A percentile compares a stretch with the other conserved stretches of the same genome.
Conservation (phyloP, 2,888 invertebrate genomes). For the Fragum sueziense region DNA sequence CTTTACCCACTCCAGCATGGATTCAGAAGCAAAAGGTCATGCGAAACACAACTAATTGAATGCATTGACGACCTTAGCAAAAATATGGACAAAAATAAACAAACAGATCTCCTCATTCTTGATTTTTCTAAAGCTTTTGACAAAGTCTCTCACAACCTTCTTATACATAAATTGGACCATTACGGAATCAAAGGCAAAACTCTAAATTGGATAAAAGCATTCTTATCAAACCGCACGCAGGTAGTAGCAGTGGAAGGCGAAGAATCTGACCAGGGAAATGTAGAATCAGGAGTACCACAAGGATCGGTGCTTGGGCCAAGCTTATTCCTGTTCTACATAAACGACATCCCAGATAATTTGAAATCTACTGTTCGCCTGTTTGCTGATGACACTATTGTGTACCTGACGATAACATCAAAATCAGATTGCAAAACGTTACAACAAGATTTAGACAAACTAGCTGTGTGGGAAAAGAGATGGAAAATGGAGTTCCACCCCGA, state of each 20-base stretch:
- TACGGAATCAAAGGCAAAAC: constrained; percentile 27
- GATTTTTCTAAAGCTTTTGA: constrained; percentile 18
- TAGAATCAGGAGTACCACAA: constrained; percentile 34
- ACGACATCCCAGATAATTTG: constrained; percentile 12
- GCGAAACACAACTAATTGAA: constrained; percentile 40
- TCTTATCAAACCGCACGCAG: constrained; percentile 23
- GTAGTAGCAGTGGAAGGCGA: constrained; percentile 20
- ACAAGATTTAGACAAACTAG: constrained; percentile 29
- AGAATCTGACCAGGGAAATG: constrained; percentile 14
- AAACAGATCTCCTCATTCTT: constrained; percentile 7
- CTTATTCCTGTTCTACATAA: constrained; percentile 32
- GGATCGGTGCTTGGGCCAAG: constrained; percentile 27
- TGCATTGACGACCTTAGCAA: constrained; percentile 3
- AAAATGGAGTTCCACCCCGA: constrained; percentile 46
- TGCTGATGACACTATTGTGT: constrained; percentile 40
- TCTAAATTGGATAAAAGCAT: constrained; percentile 19
- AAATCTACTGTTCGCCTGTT: constrained; percentile 22
- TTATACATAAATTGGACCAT: constrained; percentile 8
- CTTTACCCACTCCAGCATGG: constrained; percentile 31
- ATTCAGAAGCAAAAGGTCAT: constrained; percentile 25
- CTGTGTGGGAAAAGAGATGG: constrained; percentile 34
- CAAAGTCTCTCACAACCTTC: background rate
- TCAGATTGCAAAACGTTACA: constrained; percentile 28
- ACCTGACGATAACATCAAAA: constrained; percentile 23
- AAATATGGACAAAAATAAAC: background rate